Percentiles rank a stretch among this genome's conserved stretches.
These are phyloP conservation scores for Neotoxoptera formosana DNA, from an alignment of 1,140 invertebrate genomes.

Conservation along the genomic window DNA sequence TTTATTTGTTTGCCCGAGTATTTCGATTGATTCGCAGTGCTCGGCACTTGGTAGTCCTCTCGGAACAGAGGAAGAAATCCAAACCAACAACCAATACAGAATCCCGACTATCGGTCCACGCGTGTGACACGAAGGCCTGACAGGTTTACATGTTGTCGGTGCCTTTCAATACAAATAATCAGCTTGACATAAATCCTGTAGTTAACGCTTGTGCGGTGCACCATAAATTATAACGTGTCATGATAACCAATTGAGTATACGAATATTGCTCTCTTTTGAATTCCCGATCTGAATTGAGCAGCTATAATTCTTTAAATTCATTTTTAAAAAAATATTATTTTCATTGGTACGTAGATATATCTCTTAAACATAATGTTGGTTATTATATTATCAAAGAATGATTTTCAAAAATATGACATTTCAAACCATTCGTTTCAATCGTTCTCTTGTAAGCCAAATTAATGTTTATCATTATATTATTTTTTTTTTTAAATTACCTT, in stretches of 20 bases:
- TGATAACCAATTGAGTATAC: neutral
- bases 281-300: neutral
- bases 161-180: neutral
- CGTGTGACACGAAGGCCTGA: neutral
- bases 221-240: neutral
- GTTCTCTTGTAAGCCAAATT: neutral
- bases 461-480: neutral
- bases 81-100: neutral
- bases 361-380: neutral
- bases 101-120: neutral
- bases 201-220: neutral
- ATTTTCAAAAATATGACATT: neutral
- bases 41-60: neutral
- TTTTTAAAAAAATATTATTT: no score
- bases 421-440: neutral
- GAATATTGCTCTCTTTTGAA: neutral
- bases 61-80: neutral
- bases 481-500: neutral
- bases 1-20: conserved; percentile 17
- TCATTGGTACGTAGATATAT: no score
- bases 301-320: neutral
- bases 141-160: neutral
- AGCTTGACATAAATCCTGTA: neutral
- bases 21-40: conserved; percentile 12
- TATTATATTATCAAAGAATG: neutral